phyloP scores from a whole-genome alignment of 2,113 vertebrate species.

The Barnardius zonarius region DNA sequence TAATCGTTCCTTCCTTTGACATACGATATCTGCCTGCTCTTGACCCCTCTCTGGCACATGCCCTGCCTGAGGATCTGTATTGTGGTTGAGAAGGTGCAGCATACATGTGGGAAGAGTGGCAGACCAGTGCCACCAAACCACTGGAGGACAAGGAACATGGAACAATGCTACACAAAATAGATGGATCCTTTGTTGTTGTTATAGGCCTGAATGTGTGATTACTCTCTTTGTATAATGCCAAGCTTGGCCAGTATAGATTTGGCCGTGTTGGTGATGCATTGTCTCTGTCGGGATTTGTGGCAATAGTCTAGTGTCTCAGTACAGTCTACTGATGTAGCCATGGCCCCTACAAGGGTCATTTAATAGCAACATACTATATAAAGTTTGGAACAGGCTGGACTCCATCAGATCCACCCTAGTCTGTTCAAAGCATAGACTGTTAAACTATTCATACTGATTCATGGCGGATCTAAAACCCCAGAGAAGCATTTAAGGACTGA shows the following conservation, averaged over 20 bases:
- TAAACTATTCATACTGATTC: neutral
- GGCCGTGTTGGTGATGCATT: neutral
- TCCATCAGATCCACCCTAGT: neutral
- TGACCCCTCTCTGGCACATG: neutral
- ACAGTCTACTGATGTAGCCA: neutral
- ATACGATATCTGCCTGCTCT: neutral
- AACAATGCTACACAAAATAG: neutral
- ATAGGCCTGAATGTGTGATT: neutral
- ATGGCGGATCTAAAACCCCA: neutral
- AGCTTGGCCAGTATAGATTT: neutral
- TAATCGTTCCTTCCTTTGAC: neutral
- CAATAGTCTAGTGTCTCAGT: neutral
- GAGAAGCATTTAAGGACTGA: neutral
- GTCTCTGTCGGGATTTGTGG: neutral
- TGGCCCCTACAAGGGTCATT: neutral
- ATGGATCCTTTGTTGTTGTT: neutral
- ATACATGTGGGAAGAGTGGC: fast-evolving
- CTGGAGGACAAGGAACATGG: neutral
- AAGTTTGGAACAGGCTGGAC: neutral
- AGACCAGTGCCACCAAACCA: neutral
- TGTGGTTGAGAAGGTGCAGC: neutral
- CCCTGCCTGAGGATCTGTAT: neutral
- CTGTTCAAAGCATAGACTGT: neutral
- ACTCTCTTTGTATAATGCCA: neutral
- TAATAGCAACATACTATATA: neutral